Percentiles rank a stretch among this genome's conserved stretches.
Evolutionary conservation across 30 jellyfish, hydroid and myxozoan species (phyloP).

Genomic region (Catostylus mosaicus): DNA sequence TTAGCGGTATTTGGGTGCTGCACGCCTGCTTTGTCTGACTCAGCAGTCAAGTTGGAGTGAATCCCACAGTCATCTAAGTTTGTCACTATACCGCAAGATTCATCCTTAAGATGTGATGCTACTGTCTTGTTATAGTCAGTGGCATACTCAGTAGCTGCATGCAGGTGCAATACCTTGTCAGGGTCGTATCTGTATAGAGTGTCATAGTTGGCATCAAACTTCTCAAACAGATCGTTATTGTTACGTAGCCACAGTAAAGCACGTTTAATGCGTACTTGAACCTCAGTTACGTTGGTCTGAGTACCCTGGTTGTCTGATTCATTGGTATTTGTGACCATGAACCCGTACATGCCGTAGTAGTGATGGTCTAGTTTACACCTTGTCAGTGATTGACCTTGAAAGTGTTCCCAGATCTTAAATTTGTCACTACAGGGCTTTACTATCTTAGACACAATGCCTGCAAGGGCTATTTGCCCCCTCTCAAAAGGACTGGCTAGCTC

Average conservation of each 20-base stretch:
- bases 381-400: too few species aligned
- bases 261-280: background rate
- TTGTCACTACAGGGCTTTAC: too few species aligned
- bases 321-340: background rate
- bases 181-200: slow-evolving; percentile 1
- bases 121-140: background rate
- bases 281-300: background rate
- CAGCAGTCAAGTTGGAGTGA: background rate
- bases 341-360: too few species aligned
- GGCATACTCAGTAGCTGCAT: background rate
- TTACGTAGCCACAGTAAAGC: background rate
- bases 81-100: background rate
- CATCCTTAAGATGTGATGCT: background rate
- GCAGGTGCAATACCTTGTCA: background rate
- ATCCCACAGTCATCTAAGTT: background rate
- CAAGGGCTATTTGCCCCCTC: too few species aligned
- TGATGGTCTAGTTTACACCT: too few species aligned
- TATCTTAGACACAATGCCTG: too few species aligned
- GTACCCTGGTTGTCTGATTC: background rate
- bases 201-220: background rate
- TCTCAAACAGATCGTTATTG: background rate
- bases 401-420: background rate
- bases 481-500: background rate
- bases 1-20: slow-evolving; percentile 6
- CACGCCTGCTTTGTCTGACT: background rate